phyloP scores from a whole-genome alignment of 2,888 invertebrate species.

The Hetaerina titia region DNA sequence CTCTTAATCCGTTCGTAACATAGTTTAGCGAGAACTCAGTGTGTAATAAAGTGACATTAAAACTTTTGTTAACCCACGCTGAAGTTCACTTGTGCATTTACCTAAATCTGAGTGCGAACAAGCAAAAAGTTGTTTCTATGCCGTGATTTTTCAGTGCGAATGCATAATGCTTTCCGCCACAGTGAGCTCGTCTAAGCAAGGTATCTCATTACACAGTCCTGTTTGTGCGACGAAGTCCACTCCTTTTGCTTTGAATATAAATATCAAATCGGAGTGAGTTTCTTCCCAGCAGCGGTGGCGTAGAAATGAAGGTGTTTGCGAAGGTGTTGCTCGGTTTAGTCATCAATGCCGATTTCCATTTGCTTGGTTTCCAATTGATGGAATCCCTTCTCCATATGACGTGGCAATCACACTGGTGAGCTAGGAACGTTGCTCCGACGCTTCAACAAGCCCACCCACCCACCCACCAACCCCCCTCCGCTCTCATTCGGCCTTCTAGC shows the following conservation, averaged over 20 bases:
- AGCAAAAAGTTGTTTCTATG: neutral
- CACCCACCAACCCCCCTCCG: neutral
- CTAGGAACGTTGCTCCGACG: neutral
- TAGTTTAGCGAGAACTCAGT: too few relatives aligned
- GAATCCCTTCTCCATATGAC: conserved; percentile 35
- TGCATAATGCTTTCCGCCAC: neutral
- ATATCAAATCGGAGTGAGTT: conserved; percentile 19
- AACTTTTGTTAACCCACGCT: neutral
- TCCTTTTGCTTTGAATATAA: conserved; percentile 39
- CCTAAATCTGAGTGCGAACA: neutral
- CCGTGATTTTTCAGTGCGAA: neutral
- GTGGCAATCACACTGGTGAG: conserved; percentile 13
- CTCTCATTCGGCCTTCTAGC: neutral
- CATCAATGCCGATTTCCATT: conserved; percentile 30
- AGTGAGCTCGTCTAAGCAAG: neutral
- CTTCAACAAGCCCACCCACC: neutral
- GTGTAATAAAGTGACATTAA: neutral
- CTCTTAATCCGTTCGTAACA: too few relatives aligned
- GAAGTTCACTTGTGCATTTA: neutral
- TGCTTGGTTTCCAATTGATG: conserved; percentile 35
- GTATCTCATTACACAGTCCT: conserved; percentile 6
- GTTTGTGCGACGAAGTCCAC: neutral
- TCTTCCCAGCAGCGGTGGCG: neutral
- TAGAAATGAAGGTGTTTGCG: neutral
- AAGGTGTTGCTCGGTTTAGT: conserved; percentile 35